Conservation (phyloP, 2,113 vertebrate genomes). For the Charina bottae region DNA sequence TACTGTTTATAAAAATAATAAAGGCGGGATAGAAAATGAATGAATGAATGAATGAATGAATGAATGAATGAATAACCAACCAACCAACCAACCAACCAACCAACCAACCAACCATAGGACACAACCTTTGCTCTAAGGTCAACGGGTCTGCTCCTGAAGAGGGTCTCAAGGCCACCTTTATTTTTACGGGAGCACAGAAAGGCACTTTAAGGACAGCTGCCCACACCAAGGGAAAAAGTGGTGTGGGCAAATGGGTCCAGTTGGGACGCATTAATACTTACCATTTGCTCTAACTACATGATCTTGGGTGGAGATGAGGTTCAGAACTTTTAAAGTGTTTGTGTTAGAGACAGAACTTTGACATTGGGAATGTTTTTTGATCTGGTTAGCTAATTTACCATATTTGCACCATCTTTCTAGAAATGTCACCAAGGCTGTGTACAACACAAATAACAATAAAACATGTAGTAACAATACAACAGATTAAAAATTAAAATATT, state of each 20-base stretch:
- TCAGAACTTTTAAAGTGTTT: neutral
- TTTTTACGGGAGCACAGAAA: neutral
- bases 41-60: too few species aligned
- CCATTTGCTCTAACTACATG: rapidly evolving
- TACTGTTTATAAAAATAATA: too few species aligned
- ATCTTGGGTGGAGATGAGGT: neutral
- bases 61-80: too few species aligned
- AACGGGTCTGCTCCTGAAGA: neutral
- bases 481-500: neutral
- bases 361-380: neutral
- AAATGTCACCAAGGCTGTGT: neutral
- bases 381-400: neutral
- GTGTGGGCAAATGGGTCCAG: neutral
- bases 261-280: neutral
- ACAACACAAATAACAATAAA: neutral
- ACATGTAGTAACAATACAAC: neutral
- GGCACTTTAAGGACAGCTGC: neutral
- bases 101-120: neutral
- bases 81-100: too few species aligned
- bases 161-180: neutral
- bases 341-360: neutral
- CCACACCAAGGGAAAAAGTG: neutral
- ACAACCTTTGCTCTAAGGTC: neutral
- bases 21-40: too few species aligned
- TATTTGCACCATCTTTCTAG: neutral